Conservation (phyloP, 1,140 invertebrate genomes). For the Himalopsyche phryganea region DNA sequence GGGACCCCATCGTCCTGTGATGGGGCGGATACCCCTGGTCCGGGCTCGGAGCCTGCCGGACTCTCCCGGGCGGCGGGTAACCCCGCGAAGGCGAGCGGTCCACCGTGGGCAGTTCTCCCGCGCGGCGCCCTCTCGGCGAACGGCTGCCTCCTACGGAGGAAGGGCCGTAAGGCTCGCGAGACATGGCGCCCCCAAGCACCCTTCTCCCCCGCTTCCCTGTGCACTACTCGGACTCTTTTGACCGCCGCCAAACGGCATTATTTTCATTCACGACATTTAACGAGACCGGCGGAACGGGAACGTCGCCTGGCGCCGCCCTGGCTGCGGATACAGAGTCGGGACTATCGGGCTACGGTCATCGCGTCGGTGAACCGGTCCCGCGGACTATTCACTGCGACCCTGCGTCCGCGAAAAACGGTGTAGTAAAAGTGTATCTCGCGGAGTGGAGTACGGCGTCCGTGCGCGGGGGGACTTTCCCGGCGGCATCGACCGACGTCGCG, state of each 20-base stretch:
- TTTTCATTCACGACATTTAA: slow-evolving; percentile 2
- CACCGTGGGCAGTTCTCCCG: slow-evolving; percentile 73
- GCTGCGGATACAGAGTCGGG: too few relatives aligned
- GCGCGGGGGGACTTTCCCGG: neutral
- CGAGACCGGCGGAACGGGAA: neutral
- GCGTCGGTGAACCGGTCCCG: neutral
- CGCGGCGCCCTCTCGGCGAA: slow-evolving; percentile 60
- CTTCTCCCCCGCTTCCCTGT: slow-evolving; percentile 49
- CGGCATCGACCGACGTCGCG: slow-evolving; percentile 39
- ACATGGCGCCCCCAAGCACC: slow-evolving; percentile 55
- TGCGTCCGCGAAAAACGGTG: neutral
- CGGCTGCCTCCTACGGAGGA: slow-evolving; percentile 54
- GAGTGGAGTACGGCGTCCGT: neutral
- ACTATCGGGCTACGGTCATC: too few relatives aligned
- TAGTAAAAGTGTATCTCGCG: neutral
- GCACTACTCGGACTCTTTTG: slow-evolving; percentile 43
- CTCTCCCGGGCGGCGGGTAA: slow-evolving; percentile 63
- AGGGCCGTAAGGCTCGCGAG: slow-evolving; percentile 66
- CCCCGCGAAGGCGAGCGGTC: slow-evolving; percentile 77
- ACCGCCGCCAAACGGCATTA: slow-evolving; percentile 39
- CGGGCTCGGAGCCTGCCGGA: slow-evolving; percentile 22
- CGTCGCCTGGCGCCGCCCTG: too few relatives aligned
- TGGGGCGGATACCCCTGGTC: slow-evolving; percentile 24
- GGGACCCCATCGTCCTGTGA: slow-evolving; percentile 53
- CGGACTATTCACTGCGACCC: neutral